phyloP scores from a whole-genome alignment of 2,113 vertebrate species.

The Nymphicus hollandicus region DNA sequence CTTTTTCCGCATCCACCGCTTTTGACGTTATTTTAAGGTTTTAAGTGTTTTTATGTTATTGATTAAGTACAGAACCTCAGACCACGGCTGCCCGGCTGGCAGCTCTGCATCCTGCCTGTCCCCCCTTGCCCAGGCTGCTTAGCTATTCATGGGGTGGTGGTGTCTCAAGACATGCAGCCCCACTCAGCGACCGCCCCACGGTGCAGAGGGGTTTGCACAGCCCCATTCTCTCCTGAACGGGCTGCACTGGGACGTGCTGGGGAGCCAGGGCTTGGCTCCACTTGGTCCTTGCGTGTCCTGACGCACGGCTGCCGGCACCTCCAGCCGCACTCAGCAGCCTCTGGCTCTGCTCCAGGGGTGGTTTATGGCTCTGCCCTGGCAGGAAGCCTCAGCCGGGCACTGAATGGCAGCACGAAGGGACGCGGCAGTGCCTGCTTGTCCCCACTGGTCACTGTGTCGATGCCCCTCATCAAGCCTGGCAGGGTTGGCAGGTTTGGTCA shows the following conservation, averaged over 20 bases:
- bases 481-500: not conserved
- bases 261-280: not conserved
- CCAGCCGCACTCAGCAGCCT: not conserved
- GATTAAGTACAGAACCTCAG: not conserved
- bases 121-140: not conserved
- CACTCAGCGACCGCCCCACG: accelerated
- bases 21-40: not conserved
- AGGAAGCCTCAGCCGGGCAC: not conserved
- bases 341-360: not conserved
- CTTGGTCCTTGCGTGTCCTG: not conserved
- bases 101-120: not conserved
- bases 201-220: not conserved
- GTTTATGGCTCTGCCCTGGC: conserved; percentile 9
- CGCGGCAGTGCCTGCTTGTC: not conserved
- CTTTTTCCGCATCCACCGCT: not conserved
- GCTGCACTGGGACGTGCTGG: not conserved
- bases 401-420: not conserved
- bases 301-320: accelerated
- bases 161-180: accelerated
- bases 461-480: not conserved
- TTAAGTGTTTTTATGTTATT: not conserved
- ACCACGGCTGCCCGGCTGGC: accelerated
- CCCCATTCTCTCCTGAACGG: not conserved
- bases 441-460: accelerated
- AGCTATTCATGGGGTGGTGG: accelerated